These are phyloP conservation scores for Cavia porcellus DNA, from an alignment of 2,113 vertebrate genomes.

Conservation along the genomic window DNA sequence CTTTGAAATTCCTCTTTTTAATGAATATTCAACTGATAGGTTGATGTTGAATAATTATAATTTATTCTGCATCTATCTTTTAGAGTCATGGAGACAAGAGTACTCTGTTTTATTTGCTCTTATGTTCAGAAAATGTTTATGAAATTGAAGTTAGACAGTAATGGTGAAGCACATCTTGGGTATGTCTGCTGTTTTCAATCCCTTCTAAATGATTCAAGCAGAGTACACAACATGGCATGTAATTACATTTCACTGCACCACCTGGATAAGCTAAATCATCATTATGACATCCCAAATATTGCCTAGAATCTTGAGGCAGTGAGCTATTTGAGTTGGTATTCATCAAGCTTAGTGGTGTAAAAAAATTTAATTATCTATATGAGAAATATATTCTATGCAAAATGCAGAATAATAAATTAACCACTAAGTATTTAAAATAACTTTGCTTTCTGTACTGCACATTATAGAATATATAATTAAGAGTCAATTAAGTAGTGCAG, in stretches of 20 bases:
- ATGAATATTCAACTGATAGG: background rate
- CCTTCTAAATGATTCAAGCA: constrained; percentile 41
- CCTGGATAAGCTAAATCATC: constrained; percentile 61
- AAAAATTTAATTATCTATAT: constrained; percentile 59
- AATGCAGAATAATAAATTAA: constrained; percentile 50
- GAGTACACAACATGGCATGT: background rate
- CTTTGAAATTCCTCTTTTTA: background rate
- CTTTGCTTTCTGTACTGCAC: background rate
- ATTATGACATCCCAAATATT: constrained; percentile 23
- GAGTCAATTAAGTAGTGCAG: background rate
- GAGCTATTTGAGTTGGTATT: constrained; percentile 40
- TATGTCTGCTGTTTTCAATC: background rate
- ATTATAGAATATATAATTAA: background rate
- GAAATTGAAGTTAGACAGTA: background rate
- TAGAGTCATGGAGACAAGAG: background rate
- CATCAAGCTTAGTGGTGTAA: constrained; percentile 66
- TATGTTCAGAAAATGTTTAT: background rate
- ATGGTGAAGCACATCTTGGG: background rate
- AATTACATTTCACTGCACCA: constrained; percentile 63
- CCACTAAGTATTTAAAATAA: constrained; percentile 45
- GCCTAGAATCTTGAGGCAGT: background rate
- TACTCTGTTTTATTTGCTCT: background rate
- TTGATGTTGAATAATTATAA: background rate
- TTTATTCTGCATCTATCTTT: background rate
- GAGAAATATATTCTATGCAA: constrained; percentile 49